Evolutionary conservation across 2,113 vertebrate genomes (phyloP).

Genomic region (Phoenicopterus ruber): DNA sequence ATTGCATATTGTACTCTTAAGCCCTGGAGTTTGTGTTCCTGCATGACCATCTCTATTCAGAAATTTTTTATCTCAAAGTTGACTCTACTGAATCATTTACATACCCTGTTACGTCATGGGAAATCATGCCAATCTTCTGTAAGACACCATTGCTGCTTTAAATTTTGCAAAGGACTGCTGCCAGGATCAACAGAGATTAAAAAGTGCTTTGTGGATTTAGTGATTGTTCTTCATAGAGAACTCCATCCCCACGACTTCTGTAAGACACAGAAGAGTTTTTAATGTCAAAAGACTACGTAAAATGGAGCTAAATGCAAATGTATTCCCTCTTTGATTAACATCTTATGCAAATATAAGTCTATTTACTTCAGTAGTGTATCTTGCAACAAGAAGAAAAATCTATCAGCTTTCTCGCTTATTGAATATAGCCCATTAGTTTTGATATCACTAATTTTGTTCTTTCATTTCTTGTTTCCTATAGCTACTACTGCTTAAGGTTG

Average conservation of each 20-base stretch:
- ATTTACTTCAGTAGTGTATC: neutral
- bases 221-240: neutral
- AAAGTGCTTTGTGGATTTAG: neutral
- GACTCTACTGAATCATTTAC: neutral
- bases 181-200: conserved; percentile 28
- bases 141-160: neutral
- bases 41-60: neutral
- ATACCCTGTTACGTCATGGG: neutral
- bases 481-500: neutral
- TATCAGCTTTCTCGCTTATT: neutral
- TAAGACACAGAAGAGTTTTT: neutral
- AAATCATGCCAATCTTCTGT: neutral
- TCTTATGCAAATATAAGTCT: neutral
- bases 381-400: neutral
- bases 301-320: neutral
- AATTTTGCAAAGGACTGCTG: neutral
- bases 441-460: neutral
- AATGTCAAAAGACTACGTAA: neutral
- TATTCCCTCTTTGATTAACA: neutral
- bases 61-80: neutral
- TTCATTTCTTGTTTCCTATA: neutral
- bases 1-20: neutral
- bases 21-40: neutral
- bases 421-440: neutral
- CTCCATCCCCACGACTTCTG: neutral